Evolutionary conservation across 2,113 vertebrate species (phyloP).

Genomic region (Miniopterus natalensis): DNA sequence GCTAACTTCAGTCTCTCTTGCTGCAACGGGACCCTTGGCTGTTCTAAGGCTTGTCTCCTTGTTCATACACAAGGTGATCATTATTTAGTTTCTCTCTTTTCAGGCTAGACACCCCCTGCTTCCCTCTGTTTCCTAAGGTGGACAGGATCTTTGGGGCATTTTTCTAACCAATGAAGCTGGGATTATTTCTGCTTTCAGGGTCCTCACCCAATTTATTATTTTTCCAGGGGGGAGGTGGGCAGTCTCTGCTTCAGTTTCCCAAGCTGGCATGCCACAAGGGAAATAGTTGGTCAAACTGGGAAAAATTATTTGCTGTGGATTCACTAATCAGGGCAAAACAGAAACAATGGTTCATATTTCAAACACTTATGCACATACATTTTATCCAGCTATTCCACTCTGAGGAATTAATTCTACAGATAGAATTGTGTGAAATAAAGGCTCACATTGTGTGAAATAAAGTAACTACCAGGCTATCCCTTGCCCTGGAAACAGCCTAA

Average conservation of each 20-base stretch:
- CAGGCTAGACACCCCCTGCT: neutral
- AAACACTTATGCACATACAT: neutral
- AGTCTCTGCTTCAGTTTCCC: slow-evolving; percentile 31
- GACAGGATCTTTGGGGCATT: neutral
- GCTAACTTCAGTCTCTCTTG: slow-evolving; percentile 56
- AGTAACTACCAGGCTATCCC: neutral
- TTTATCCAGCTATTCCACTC: neutral
- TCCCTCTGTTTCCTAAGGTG: neutral
- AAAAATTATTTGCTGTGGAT: neutral
- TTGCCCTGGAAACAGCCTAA: neutral
- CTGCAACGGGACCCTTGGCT: neutral
- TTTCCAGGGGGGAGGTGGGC: neutral
- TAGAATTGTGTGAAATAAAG: neutral
- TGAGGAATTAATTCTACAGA: neutral
- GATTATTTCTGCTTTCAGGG: neutral
- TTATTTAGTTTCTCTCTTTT: slow-evolving; percentile 48
- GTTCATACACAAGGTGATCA: neutral
- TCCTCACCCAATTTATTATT: neutral
- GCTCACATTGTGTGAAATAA: neutral
- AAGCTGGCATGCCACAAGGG: neutral
- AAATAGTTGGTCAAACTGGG: neutral
- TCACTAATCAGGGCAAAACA: neutral
- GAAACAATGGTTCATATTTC: neutral
- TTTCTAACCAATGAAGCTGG: neutral
- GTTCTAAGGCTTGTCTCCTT: neutral